Percentiles rank a stretch among this genome's conserved stretches.
Evolutionary conservation across 64 coral and sea anemone species (phyloP).

Genomic region (Montipora foliosa): DNA sequence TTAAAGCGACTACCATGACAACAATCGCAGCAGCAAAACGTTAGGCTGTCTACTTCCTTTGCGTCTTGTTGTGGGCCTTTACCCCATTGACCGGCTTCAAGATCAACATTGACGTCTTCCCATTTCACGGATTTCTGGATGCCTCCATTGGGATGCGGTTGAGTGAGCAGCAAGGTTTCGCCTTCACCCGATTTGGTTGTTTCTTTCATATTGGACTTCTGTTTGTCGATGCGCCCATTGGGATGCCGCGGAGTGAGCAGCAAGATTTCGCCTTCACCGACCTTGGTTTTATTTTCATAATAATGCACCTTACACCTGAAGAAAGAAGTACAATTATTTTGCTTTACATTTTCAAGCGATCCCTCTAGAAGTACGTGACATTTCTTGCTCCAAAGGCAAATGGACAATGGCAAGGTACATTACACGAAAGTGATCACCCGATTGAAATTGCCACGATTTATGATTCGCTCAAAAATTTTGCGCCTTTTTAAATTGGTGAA

Average conservation of each 20-base stretch:
- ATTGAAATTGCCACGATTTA: too few species aligned
- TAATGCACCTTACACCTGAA: slow-evolving; percentile 79
- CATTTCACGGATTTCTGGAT: slow-evolving; percentile 21
- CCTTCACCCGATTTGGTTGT: too few species aligned
- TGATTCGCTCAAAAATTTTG: too few species aligned
- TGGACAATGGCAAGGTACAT: too few species aligned
- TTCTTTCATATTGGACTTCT: too few species aligned
- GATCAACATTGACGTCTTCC: slow-evolving; percentile 47
- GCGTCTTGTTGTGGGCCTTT: slow-evolving; percentile 63
- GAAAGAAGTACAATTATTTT: neutral
- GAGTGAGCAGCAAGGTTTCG: too few species aligned
- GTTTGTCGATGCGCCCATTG: neutral
- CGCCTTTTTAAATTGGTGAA: too few species aligned
- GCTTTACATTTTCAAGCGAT: too few species aligned
- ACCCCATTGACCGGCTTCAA: slow-evolving; percentile 66
- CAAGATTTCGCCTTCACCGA: slow-evolving; percentile 70
- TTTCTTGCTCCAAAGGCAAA: too few species aligned
- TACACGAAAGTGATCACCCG: too few species aligned
- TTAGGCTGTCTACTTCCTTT: slow-evolving; percentile 63
- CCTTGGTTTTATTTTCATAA: slow-evolving; percentile 20
- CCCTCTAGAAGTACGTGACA: too few species aligned
- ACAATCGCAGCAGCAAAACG: slow-evolving; percentile 82
- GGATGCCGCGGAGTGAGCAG: slow-evolving; percentile 66
- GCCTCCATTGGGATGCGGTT: too few species aligned
- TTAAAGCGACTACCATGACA: slow-evolving; percentile 39